phyloP scores from a whole-genome alignment of 2,113 vertebrate genomes.

The Cercocebus atys region DNA sequence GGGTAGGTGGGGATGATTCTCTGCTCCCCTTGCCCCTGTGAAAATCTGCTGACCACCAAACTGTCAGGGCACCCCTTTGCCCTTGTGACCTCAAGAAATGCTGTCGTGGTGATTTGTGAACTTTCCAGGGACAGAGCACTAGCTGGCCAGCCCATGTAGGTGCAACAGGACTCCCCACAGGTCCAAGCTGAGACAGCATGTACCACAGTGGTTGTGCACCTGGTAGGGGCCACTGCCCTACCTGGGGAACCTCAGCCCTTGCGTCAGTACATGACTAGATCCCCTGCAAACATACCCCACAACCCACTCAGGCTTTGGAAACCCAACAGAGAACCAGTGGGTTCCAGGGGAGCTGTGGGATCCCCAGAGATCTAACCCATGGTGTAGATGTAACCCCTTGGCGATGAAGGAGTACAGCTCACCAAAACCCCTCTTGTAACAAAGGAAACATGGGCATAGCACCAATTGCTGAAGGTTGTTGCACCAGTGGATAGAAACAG shows the following conservation, averaged over 20 bases:
- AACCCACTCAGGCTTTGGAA: not conserved
- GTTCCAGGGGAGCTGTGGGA: not conserved
- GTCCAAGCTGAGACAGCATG: not conserved
- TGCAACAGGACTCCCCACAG: not conserved
- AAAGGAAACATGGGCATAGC: not conserved
- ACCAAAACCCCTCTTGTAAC: not conserved
- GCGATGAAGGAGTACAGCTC: not conserved
- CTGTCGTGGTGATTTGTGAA: not conserved
- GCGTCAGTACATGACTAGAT: not conserved
- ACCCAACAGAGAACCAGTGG: not conserved
- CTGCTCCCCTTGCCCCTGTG: not conserved
- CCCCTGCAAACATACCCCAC: not conserved
- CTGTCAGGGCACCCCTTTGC: not conserved
- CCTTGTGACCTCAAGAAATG: not conserved
- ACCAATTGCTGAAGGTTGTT: not conserved
- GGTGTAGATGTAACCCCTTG: not conserved
- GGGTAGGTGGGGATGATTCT: not conserved
- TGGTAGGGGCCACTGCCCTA: not conserved
- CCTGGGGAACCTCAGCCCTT: not conserved
- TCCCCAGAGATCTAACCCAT: not conserved
- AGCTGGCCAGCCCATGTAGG: not conserved
- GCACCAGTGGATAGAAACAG: not conserved
- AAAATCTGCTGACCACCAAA: not conserved
- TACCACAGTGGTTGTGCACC: not conserved
- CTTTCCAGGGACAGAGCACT: not conserved